Evolutionary conservation across 2,113 vertebrate genomes (phyloP).

Genomic region (Pelvicachromis taeniatus): DNA sequence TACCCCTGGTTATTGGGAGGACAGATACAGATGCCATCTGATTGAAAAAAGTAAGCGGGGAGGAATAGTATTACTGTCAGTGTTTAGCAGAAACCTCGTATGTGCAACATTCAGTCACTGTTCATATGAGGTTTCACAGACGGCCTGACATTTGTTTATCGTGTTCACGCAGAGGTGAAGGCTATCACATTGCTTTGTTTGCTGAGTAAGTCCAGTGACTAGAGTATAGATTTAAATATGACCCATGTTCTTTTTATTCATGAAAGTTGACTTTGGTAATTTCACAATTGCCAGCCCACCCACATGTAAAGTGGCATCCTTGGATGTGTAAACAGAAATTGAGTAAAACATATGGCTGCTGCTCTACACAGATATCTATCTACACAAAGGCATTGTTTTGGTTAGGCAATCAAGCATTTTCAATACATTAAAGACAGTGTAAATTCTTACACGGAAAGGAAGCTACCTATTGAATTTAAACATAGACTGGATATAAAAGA

Average conservation of each 20-base stretch:
- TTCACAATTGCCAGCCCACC: background rate
- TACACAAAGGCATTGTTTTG: background rate
- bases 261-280: background rate
- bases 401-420: background rate
- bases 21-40: constrained; percentile 22
- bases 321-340: background rate
- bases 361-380: background rate
- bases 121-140: background rate
- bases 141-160: background rate
- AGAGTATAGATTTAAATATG: background rate
- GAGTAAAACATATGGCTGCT: background rate
- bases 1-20: background rate
- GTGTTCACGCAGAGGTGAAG: background rate
- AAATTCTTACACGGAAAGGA: background rate
- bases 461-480: background rate
- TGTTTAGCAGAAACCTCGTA: background rate
- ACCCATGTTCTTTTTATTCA: background rate
- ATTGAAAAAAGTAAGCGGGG: constrained; percentile 15
- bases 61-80: background rate
- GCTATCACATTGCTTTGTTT: background rate
- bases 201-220: background rate
- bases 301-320: background rate
- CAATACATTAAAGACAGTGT: background rate
- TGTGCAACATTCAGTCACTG: background rate
- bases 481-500: background rate